phyloP scores from a whole-genome alignment of 2,113 vertebrate species.

The Nibea albiflora region DNA sequence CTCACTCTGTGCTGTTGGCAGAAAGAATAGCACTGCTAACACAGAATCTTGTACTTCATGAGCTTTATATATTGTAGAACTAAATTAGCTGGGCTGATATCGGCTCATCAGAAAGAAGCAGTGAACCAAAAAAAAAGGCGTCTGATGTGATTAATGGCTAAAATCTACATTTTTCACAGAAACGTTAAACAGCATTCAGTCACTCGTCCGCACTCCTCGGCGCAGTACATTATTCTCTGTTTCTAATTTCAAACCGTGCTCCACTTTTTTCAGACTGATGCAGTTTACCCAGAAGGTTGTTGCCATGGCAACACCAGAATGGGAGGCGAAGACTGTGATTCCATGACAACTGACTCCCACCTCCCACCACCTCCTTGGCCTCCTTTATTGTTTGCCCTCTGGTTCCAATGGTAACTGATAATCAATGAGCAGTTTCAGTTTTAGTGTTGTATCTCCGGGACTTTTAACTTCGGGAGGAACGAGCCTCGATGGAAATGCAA shows the following conservation, averaged over 20 bases:
- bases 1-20: neutral
- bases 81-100: neutral
- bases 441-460: slow-evolving; percentile 1
- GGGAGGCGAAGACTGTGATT: slow-evolving; percentile 75
- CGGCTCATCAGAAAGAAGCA: neutral
- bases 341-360: slow-evolving; percentile 77
- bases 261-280: slow-evolving; percentile 77
- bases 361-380: slow-evolving; percentile 45
- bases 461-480: neutral
- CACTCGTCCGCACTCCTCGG: neutral
- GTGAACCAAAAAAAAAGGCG: neutral
- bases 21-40: neutral
- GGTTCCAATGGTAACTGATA: slow-evolving; percentile 32
- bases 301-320: slow-evolving; percentile 78
- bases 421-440: slow-evolving; percentile 30
- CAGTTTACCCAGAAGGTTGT: slow-evolving; percentile 82
- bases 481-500: neutral
- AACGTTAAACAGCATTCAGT: neutral
- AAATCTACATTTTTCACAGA: neutral
- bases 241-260: slow-evolving; percentile 82
- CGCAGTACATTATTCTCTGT: slow-evolving; percentile 55
- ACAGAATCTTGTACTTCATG: neutral
- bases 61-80: neutral
- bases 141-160: neutral
- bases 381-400: slow-evolving; percentile 46